Evolutionary conservation across 2,797 vertebrate species (phyloP).

Genomic region (Cyclura pinguis): DNA sequence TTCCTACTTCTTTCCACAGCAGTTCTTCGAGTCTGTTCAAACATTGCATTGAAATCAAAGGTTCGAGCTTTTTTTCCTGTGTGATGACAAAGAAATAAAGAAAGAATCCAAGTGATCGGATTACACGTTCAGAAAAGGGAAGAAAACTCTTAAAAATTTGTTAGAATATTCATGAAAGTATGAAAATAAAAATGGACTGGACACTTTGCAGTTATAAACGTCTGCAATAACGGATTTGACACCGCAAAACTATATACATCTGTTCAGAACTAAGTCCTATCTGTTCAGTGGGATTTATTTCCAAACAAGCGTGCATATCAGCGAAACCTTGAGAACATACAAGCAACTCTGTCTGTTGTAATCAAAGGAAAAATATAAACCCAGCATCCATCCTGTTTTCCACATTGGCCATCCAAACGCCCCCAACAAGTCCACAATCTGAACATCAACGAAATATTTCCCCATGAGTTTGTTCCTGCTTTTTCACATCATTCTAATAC

Average conservation of each 20-base stretch:
- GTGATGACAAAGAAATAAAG: background rate
- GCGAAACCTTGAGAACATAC: background rate
- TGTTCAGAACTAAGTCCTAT: background rate
- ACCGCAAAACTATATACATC: background rate
- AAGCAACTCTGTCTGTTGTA: background rate
- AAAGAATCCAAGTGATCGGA: background rate
- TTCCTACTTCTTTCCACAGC: conserved; percentile 94
- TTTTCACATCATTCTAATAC: background rate
- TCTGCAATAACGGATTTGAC: background rate
- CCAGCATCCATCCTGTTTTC: background rate
- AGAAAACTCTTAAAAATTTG: background rate
- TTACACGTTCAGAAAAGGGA: background rate
- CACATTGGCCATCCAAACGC: background rate
- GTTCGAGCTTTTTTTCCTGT: conserved; percentile 96
- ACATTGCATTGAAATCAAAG: conserved; percentile 96
- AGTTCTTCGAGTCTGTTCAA: conserved; percentile 95
- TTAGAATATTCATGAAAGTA: background rate
- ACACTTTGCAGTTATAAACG: background rate
- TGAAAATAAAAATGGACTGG: background rate
- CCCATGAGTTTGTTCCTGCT: background rate
- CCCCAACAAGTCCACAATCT: background rate
- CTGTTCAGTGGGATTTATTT: background rate
- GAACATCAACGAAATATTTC: background rate
- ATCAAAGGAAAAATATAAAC: background rate
- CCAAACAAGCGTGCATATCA: background rate